Evolutionary conservation across 2,113 vertebrate species (phyloP).

Genomic region (Megaceryle maxima): DNA sequence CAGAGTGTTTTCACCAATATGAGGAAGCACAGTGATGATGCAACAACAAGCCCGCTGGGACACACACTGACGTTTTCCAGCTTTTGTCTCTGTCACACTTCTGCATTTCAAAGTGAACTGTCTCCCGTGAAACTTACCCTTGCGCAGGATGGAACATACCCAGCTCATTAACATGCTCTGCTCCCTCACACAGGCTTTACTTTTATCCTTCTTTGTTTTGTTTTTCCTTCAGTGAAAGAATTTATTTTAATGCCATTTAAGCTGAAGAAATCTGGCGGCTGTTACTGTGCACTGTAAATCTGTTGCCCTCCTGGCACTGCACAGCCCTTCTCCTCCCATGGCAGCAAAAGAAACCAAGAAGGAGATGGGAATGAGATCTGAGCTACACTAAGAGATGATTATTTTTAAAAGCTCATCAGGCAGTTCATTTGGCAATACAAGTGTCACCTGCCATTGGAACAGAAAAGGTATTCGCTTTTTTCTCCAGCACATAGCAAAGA

Average conservation of each 20-base stretch:
- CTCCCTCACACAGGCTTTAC: not conserved
- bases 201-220: not conserved
- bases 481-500: not conserved
- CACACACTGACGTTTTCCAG: not conserved
- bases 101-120: not conserved
- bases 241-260: slow-evolving; percentile 17
- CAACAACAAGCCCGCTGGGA: not conserved
- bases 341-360: not conserved
- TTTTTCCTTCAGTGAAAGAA: not conserved
- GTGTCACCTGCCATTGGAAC: not conserved
- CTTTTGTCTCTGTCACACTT: not conserved
- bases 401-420: not conserved
- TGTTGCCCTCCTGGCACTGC: not conserved
- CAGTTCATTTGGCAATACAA: not conserved
- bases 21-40: not conserved
- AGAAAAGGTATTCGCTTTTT: not conserved
- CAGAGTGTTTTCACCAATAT: not conserved
- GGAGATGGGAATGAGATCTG: not conserved
- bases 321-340: not conserved
- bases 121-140: not conserved
- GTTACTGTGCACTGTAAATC: not conserved
- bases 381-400: not conserved
- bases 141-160: not conserved
- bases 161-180: not conserved
- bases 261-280: not conserved